Evolutionary conservation across 92 coral and sea anemone species (phyloP), one percentile per base, ranked within the genome.

Genomic region (Bergia sp.): DNA sequence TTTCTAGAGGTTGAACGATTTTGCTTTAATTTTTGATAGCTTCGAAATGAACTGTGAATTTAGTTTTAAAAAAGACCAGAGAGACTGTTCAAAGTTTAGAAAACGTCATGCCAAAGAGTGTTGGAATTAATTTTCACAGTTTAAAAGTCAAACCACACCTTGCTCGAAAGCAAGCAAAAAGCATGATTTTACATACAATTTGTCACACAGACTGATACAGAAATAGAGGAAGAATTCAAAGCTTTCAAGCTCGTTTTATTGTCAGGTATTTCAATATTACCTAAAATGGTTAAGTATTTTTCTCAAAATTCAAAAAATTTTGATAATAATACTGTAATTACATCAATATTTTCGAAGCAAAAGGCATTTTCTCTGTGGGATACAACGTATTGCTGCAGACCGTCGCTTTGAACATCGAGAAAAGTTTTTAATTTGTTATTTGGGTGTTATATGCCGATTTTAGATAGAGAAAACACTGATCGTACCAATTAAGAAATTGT

Each of bases 311-410:
- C 20, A 4, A 61, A 61, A 18, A 5, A 61, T 18, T 21, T 61
- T 61, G 69, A 61, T 18, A 61, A 61, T 21, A 20, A 61, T 0
- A 61, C 5, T 21, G 29, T 21, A 61, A 61, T 61, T 61, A 21
- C 55, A 77, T 44, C 20, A 77, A 77, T 36, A 77, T 77, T 21
- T 16, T 44, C 37, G 47, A 8, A 47, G 38, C 10, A 77, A 77
- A 41, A 7, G n/a, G 12, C 15, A 20, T 41, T 43, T 50, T 77
- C 81, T 77, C 55, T 77, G 81, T 9, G 53, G 81, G 81, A 77
- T 5, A 77, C 58, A 77, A 38, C 38, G 81, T 40, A 16, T 61
- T 4, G 29, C 58, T 20, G n/a, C 29, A 16, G 6, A 61, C 69
- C 29, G 29, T 61, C 29, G 7, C 69, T 61, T 61, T 61, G 2